Conservation (phyloP, 2,113 vertebrate species). For the Peromyscus californicus region DNA sequence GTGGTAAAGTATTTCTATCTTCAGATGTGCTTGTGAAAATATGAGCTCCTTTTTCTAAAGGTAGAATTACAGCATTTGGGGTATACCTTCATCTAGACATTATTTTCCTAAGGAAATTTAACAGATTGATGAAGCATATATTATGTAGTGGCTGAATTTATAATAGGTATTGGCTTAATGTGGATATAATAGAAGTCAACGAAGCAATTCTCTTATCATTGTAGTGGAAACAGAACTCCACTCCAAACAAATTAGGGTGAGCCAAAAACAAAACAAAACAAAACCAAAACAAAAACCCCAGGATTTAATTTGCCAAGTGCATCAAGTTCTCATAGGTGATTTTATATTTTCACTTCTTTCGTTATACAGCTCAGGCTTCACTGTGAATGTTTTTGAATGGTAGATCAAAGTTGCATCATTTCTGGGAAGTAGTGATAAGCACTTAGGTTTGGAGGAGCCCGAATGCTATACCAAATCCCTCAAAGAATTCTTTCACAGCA, state of each 20-base stretch:
- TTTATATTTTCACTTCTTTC: slow-evolving; percentile 39
- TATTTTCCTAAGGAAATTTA: slow-evolving; percentile 45
- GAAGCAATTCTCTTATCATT: slow-evolving; percentile 1
- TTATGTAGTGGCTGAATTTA: background rate
- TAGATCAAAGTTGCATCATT: background rate
- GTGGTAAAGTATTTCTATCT: slow-evolving; percentile 34
- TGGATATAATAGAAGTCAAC: background rate
- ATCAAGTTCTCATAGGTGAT: background rate
- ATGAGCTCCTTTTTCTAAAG: slow-evolving; percentile 50
- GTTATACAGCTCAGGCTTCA: background rate
- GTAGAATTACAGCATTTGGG: background rate
- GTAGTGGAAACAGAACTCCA: background rate
- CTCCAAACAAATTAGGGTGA: background rate
- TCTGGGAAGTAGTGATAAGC: background rate
- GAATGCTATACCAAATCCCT: background rate
- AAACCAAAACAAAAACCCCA: too few species aligned
- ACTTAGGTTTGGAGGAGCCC: slow-evolving; percentile 35
- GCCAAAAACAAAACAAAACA: background rate
- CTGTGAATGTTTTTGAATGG: background rate
- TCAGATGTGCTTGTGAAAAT: slow-evolving; percentile 48
- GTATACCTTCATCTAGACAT: background rate
- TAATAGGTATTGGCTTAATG: background rate
- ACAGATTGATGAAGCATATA: background rate
- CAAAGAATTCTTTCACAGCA: slow-evolving; percentile 11
- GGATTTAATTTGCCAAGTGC: slow-evolving; percentile 1